Conservation (phyloP, 2,113 vertebrate genomes). For the Ceyx margarethae region DNA sequence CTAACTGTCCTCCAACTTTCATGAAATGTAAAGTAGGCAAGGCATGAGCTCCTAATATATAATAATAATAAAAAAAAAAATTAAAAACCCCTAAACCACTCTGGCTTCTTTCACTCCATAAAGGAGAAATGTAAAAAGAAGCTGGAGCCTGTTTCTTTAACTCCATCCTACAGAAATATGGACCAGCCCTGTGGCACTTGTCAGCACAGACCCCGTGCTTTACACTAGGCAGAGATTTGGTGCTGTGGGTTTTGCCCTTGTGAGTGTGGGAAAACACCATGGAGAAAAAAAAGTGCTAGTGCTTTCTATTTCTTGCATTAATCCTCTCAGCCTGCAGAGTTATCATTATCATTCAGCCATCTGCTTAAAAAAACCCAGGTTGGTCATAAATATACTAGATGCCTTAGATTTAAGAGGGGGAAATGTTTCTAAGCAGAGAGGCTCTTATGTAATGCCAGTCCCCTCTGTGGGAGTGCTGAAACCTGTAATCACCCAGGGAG, state of each 20-base stretch:
- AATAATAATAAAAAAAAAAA: background rate
- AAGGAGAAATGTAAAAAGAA: background rate
- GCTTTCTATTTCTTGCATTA: conserved; percentile 15
- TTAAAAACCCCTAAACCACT: rapidly evolving
- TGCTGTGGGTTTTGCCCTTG: background rate
- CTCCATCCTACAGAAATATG: background rate
- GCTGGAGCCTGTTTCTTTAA: background rate
- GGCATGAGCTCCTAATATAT: background rate
- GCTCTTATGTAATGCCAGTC: conserved; percentile 52
- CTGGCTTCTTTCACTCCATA: background rate
- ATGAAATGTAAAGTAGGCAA: background rate
- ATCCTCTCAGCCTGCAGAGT: conserved; percentile 29
- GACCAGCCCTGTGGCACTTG: background rate
- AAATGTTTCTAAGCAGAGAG: conserved; percentile 39
- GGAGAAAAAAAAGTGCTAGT: background rate
- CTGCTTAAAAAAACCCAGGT: conserved; percentile 28
- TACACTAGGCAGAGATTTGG: background rate
- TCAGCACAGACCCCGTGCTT: background rate
- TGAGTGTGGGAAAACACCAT: background rate
- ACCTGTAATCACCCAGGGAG: conserved; percentile 69
- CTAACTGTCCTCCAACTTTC: background rate
- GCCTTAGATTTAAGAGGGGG: conserved; percentile 47
- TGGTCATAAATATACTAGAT: conserved; percentile 27
- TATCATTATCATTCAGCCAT: conserved; percentile 28
- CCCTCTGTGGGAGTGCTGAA: conserved; percentile 53